These are phyloP conservation scores for Meliscaeva auricollis DNA, from an alignment of 2,888 invertebrate species.

Conservation along the genomic window DNA sequence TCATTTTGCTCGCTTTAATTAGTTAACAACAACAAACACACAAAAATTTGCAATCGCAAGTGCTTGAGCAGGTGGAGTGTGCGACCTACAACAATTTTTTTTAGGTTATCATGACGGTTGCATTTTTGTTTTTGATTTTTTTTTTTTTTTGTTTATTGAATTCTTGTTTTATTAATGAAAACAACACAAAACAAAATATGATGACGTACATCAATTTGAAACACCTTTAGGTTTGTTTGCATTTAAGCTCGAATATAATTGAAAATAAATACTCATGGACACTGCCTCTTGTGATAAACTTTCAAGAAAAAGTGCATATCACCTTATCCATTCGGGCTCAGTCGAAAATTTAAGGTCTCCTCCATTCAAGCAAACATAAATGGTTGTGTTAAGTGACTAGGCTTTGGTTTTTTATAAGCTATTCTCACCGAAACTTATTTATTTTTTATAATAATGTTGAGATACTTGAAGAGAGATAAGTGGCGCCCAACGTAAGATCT, in stretches of 20 bases:
- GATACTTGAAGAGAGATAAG: background rate
- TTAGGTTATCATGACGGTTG: slow-evolving; percentile 28
- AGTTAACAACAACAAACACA: background rate
- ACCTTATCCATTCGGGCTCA: too few relatives aligned
- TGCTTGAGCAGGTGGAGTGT: slow-evolving; percentile 25
- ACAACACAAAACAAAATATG: background rate
- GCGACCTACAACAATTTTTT: slow-evolving; percentile 53
- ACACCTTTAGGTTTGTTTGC: background rate
- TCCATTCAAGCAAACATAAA: too few relatives aligned
- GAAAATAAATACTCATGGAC: too few relatives aligned
- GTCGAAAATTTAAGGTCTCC: too few relatives aligned
- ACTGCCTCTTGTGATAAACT: too few relatives aligned
- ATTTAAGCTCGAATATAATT: too few relatives aligned
- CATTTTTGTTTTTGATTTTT: background rate
- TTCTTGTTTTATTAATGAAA: background rate
- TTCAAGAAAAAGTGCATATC: too few relatives aligned
- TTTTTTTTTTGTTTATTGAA: background rate
- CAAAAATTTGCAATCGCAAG: slow-evolving; percentile 31
- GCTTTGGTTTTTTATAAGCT: too few relatives aligned
- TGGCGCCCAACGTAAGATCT: background rate
- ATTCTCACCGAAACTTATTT: too few relatives aligned
- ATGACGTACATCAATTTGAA: background rate
- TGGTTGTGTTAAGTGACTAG: too few relatives aligned
- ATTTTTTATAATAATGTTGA: too few relatives aligned
- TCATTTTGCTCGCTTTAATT: background rate